Percentiles rank a stretch among this genome's conserved stretches.
Conservation (phyloP, 2,888 invertebrate genomes). For the Erebia aethiops region DNA sequence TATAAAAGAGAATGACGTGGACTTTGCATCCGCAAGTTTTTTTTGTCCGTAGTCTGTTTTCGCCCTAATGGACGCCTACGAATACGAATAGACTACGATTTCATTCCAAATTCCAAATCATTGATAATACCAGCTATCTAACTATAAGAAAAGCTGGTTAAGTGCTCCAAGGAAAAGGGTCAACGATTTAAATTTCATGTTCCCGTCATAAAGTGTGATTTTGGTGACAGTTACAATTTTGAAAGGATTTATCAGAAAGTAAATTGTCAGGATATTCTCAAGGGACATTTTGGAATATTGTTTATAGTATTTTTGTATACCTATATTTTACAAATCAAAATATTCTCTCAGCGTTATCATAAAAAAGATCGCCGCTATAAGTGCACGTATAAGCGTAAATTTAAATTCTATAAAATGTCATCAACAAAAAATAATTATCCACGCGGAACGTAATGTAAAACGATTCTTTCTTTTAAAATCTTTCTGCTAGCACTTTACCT, state of each 20-base stretch:
- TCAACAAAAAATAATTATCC: conserved; percentile 12
- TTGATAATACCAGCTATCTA: neutral
- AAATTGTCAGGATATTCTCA: neutral
- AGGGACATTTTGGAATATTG: neutral
- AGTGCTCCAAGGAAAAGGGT: neutral
- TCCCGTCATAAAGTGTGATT: conserved; percentile 70
- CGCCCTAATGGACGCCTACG: too few relatives aligned
- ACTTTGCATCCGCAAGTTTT: too few relatives aligned
- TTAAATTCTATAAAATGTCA: neutral
- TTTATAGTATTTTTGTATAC: neutral
- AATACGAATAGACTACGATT: neutral
- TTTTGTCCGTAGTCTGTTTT: too few relatives aligned
- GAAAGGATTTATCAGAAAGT: conserved; percentile 66
- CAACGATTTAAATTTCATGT: conserved; percentile 66
- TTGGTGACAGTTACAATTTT: conserved; percentile 74
- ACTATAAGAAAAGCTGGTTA: neutral
- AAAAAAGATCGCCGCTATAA: too few relatives aligned
- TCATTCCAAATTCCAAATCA: neutral
- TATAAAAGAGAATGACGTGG: too few relatives aligned
- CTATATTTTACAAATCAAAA: neutral
- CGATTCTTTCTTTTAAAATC: conserved; percentile 28
- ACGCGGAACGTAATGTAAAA: conserved; percentile 4
- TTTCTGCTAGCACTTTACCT: conserved; percentile 40
- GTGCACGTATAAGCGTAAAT: neutral
- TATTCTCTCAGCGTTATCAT: too few relatives aligned